These are phyloP conservation scores for Lasioglossum marginatum DNA, from an alignment of 2,888 invertebrate species.

Conservation along the genomic window DNA sequence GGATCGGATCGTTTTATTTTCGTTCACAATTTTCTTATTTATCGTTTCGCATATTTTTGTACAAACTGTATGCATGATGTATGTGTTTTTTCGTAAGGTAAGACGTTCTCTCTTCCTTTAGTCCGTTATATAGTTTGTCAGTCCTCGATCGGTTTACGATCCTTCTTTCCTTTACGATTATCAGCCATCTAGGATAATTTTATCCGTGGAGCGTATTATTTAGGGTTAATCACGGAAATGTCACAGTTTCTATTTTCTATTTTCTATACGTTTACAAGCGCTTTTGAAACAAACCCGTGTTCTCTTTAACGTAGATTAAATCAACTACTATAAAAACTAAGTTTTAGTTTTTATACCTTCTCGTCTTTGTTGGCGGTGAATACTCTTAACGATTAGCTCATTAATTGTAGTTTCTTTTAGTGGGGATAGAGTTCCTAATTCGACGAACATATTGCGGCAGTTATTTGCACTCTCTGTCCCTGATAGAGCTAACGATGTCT, in stretches of 20 bases:
- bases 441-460: background rate
- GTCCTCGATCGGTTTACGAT: background rate
- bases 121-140: background rate
- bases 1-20: background rate
- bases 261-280: conserved; percentile 1
- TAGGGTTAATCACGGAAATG: background rate
- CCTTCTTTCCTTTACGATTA: background rate
- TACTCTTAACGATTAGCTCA: background rate
- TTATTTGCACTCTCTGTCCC: background rate
- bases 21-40: background rate
- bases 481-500: too few species aligned
- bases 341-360: background rate
- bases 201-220: background rate
- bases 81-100: conserved; percentile 12
- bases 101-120: background rate
- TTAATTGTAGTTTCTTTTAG: background rate
- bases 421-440: background rate
- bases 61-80: conserved; percentile 26
- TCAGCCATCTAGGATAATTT: background rate
- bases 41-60: background rate
- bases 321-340: background rate
- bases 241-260: background rate
- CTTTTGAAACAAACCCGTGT: background rate
- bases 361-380: background rate
- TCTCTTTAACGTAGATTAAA: background rate